Base-by-base conservation (phyloP, 2,797 vertebrate species). In the Momotus momota region DNA sequence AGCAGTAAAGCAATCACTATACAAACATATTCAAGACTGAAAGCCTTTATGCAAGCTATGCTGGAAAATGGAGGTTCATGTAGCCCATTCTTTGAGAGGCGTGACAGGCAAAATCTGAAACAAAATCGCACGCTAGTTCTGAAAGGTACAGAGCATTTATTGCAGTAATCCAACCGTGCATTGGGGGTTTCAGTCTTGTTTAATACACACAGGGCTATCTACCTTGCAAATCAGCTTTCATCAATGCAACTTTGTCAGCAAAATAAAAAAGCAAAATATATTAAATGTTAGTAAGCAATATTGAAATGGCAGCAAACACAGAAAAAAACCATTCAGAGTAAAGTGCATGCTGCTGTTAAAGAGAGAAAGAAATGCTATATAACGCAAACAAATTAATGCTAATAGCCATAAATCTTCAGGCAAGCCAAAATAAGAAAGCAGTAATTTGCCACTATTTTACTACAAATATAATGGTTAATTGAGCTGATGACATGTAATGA, bases 221-320 rank as follows among this genome's bases (percentile, higher is more conserved):
- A 99, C 99, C 99, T 99, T 99, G 99, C 98, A 99, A 99, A 98
- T 99, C 99, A 99, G 99, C 99, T 99, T 99, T 99, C 99, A 99
- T 99, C 99, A 99, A 99, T 99, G 99, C 98, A 99, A 99, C 99
- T 99, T 99, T 99, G 99, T 98, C 98, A 98, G 98, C 99, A 98
- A 99, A 99, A 98, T 98, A 97, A 98, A 99, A 99, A 99, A 98
- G 98, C 98, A 99, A 98, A 99, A 98, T 98, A 99, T 98, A 99
- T 96, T 98, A 98, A 98, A 98, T 98, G 98, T 99, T 99, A 99
- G 99, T 99, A 98, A 99, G 98, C 98, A 98, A 97, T 98, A 98
- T 97, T 97, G 97, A 98, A 98, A 98, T 98, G 98, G 97, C 97
- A 97, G 97, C 98, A 98, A 98, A 98, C 97, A 98, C 96, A 98